Evolutionary conservation across 2,113 vertebrate species (phyloP), one percentile per base, ranked within the genome.

Genomic region (Martes martes): DNA sequence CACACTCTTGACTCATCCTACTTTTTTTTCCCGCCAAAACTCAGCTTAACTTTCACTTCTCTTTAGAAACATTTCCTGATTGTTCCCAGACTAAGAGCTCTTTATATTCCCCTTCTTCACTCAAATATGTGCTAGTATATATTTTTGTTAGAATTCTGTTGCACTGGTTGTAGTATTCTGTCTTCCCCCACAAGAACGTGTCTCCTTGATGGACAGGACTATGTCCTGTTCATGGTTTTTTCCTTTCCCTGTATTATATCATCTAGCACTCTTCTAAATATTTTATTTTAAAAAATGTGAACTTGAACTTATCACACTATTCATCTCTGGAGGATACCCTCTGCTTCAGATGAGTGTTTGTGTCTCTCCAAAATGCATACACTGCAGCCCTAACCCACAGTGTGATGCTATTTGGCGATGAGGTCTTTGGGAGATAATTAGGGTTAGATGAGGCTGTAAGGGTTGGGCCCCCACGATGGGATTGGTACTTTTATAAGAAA

Each of bases 111-210:
- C 47, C 39, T 19, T 36, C 71, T 95, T 65, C 65, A 45, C 26
- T 79, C 52, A 79, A 11, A 63, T 87, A 59, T 33, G 24, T 39
- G 18, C 42, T 36, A 88, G 31, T 42, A 33, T 61, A 50, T 63
- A 65, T 90, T 89, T 96, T 80, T 92, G 71, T 89, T 80, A 59
- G 69, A 89, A 96, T 78, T 85, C 52, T 89, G 0, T 80, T 59
- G 63, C 0, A 52, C 39, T 81, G 63, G 31, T 89, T 81, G 63
- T 82, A 63, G 28, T 84, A 92, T 80, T 89, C 45, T 96, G 23
- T 73, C 42, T 85, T 71, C 11, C 31, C 23, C 33, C 28, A n/a
- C 18, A 74, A 74, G 81, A 89, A 67, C 45, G 36, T 91, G 47
- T 63, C 36, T 74, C 45, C 84, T 39, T 92, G 73, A 59, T 76